Evolutionary conservation across 2,797 vertebrate genomes (phyloP).

Genomic region (Columba guinea): DNA sequence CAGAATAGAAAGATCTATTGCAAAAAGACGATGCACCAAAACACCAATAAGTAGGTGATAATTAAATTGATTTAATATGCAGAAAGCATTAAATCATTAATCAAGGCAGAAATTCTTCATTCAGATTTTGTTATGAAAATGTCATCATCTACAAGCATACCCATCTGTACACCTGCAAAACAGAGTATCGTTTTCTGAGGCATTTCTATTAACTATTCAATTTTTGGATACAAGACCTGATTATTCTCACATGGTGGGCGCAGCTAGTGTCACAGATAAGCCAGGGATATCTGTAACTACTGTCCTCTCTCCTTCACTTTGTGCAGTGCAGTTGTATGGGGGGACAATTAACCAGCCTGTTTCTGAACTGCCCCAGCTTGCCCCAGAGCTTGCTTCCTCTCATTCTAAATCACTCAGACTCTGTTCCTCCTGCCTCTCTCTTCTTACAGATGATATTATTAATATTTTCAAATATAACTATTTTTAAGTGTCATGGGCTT

Average conservation of each 20-base stretch:
- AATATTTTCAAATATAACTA: neutral
- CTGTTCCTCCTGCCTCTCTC: neutral
- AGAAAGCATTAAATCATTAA: conserved; percentile 39
- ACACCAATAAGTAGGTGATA: conserved; percentile 29
- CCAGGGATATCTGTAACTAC: neutral
- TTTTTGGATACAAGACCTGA: neutral
- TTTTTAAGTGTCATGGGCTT: neutral
- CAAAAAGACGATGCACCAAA: conserved; percentile 6
- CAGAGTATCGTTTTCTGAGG: neutral
- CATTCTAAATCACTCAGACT: neutral
- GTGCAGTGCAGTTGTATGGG: neutral
- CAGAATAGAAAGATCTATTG: neutral
- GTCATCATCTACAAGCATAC: neutral
- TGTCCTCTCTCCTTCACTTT: neutral
- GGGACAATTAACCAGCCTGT: neutral
- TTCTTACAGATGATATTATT: neutral
- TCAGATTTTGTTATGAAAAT: conserved; percentile 33
- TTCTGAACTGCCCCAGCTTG: neutral
- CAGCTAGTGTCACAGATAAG: neutral
- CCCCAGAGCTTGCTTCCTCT: neutral
- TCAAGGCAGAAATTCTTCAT: conserved; percentile 19
- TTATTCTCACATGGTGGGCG: neutral
- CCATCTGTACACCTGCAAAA: conserved; percentile 25
- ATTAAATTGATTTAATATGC: conserved; percentile 30
- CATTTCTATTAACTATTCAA: neutral